phyloP scores from a whole-genome alignment of 2,888 invertebrate species.

The Podotricha telesiphe region DNA sequence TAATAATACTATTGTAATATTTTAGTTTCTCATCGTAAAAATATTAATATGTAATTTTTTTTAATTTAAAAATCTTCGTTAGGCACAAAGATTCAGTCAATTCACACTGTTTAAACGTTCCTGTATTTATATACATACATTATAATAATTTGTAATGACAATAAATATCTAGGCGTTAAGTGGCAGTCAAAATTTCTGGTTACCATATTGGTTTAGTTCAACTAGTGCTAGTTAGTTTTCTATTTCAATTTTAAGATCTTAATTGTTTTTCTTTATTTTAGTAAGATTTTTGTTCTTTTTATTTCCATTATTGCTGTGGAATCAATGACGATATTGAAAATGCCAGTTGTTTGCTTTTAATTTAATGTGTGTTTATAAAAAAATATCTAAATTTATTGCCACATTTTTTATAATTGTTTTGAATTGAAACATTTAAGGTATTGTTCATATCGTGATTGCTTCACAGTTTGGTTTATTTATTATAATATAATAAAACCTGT shows the following conservation, averaged over 20 bases:
- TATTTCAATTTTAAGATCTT: too few relatives aligned
- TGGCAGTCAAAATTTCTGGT: conserved; percentile 49
- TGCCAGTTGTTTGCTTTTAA: neutral
- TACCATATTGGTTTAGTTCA: conserved; percentile 46
- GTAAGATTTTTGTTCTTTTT: conserved; percentile 5
- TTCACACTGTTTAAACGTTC: conserved; percentile 29
- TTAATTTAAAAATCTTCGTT: neutral
- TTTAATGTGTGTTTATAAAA: neutral
- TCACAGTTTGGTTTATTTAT: conserved; percentile 4
- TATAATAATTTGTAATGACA: conserved; percentile 47
- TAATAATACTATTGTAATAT: neutral
- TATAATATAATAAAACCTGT: conserved; percentile 4
- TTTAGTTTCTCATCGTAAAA: conserved; percentile 2
- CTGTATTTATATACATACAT: conserved; percentile 30
- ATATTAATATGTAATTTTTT: neutral
- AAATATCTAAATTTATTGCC: neutral
- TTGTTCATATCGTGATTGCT: conserved; percentile 10
- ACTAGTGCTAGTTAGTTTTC: conserved; percentile 15
- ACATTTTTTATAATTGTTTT: neutral
- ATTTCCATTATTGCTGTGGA: neutral
- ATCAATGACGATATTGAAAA: neutral
- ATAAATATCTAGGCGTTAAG: conserved; percentile 50
- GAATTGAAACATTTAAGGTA: neutral
- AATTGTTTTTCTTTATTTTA: conserved; percentile 26
- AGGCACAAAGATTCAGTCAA: neutral